Percentiles rank a stretch among this genome's conserved stretches.
Evolutionary conservation across 1,140 invertebrate species (phyloP).

Genomic region (Brachystomella parvula): DNA sequence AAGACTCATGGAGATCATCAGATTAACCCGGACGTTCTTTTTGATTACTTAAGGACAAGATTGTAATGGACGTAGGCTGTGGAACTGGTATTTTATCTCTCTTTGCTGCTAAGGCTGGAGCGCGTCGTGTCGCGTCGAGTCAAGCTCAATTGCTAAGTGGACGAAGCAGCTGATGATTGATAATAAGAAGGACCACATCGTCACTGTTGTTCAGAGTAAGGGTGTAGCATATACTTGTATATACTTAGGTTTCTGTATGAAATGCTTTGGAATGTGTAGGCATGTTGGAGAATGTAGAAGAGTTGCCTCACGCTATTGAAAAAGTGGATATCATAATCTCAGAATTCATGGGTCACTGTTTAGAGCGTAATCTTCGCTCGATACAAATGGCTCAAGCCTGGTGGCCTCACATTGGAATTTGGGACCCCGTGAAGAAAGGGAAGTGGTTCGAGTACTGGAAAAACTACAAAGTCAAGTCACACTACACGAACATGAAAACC

Average conservation of each 20-base stretch:
- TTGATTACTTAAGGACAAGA: conserved; percentile 43
- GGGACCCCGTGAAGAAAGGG: not conserved
- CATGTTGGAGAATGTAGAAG: conserved; percentile 77
- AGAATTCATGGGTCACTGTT: conserved; percentile 99
- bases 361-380: conserved; percentile 85
- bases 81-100: conserved; percentile 94
- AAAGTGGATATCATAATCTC: conserved; percentile 95
- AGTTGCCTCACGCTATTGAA: conserved; percentile 65
- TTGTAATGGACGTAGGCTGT: conserved; percentile 91
- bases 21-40: too few species aligned
- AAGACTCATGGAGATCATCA: not conserved
- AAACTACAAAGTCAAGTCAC: not conserved
- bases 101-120: conserved; percentile 90
- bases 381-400: conserved; percentile 78
- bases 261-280: conserved; percentile 57
- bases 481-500: too few species aligned
- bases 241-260: conserved; percentile 1
- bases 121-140: conserved; percentile 83
- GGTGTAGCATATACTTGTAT: conserved; percentile 40
- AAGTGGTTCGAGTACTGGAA: not conserved
- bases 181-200: conserved; percentile 14
- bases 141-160: conserved; percentile 77
- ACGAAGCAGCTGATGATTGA: conserved; percentile 75
- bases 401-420: conserved; percentile 61
- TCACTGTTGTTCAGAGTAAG: conserved; percentile 28